Conservation (phyloP, 1,140 invertebrate species). For the Macrocentrus cingulum region DNA sequence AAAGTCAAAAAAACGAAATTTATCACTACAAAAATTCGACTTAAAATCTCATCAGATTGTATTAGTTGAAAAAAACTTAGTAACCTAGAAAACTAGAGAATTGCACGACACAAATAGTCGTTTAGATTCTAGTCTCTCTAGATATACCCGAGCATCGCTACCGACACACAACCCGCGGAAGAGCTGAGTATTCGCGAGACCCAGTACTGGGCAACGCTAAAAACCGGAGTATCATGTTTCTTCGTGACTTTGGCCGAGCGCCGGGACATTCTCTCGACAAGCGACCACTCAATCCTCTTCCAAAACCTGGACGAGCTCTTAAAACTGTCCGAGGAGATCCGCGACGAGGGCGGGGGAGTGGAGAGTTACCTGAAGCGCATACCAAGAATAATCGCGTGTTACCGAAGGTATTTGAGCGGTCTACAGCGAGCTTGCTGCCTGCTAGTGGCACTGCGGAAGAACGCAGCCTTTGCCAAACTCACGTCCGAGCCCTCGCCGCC, state of each 20-base stretch:
- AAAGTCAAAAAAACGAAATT: too few relatives aligned
- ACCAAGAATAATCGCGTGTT: constrained; percentile 70
- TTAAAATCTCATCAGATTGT: too few relatives aligned
- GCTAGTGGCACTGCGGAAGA: constrained; percentile 65
- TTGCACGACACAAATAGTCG: constrained; percentile 12
- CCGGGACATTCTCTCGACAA: constrained; percentile 70
- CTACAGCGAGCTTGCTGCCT: constrained; percentile 80
- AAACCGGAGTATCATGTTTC: constrained; percentile 75
- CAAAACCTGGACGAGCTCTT: constrained; percentile 82
- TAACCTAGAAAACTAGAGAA: too few relatives aligned
- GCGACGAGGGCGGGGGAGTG: constrained; percentile 73
- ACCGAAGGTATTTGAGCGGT: constrained; percentile 78
- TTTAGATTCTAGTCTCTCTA: constrained; percentile 22
- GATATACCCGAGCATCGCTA: constrained; percentile 57
- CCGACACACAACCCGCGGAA: constrained; percentile 61
- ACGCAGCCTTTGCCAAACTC: constrained; percentile 69
- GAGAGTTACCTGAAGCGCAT: constrained; percentile 76
- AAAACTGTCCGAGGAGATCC: constrained; percentile 75
- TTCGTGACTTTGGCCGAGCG: constrained; percentile 71
- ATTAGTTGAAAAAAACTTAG: too few relatives aligned
- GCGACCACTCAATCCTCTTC: constrained; percentile 76
- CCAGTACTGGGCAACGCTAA: constrained; percentile 71
- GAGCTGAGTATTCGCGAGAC: constrained; percentile 69
- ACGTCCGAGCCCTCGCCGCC: constrained; percentile 77
- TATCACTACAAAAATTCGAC: too few relatives aligned